Base-by-base conservation (phyloP, 2,113 vertebrate species). In the Sceloporus undulatus region DNA sequence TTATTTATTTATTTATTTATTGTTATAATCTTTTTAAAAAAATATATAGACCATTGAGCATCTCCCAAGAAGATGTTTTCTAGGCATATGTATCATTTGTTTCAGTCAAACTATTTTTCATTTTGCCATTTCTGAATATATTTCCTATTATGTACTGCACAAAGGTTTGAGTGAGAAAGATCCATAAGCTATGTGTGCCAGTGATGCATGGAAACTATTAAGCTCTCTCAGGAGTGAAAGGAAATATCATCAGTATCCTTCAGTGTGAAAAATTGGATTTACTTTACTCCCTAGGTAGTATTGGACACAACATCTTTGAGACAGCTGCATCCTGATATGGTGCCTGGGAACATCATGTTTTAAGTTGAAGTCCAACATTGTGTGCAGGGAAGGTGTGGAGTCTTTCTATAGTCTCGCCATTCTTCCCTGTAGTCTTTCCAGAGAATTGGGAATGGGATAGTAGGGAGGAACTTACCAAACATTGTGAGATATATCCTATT, bases 191-290 rank as follows among this genome's bases (percentile, higher is more conserved):
- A 2, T 66, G 66, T 87, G 85, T 38, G 68, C 77, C 74, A 79
- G 4, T 86, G 90, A 89, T 87, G 79, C 79, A 80, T 84, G 85
- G 74, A 92, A 92, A 85, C 79, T 88, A 78, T 89, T 91, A 87
- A 34, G 29, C 14, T 48, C 91, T 91, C 59, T 90, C 87, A 74
- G 21, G 87, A 87, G 65, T 66, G 86, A 62, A 85, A 73, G 79
- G 82, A 93, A 90, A 79, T 29, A 38, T 23, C 77, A 91, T 87
- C 84, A 38, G 5, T 86, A 89, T 85, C 75, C 40, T 90, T 92
- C 40, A 23, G 59, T 19, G 70, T 65, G 79, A 90, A 92, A 90
- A 90, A 92, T 42, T 23, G 9, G 6, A 29, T 87, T 91, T 74
- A 1, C 18, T 81, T 87, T 80, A 81, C 79, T 75, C 78, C 21